A percentile compares a stretch with the other conserved stretches of the same genome.
These are phyloP conservation scores for Chalcis sispes DNA, from an alignment of 2,888 invertebrate genomes.

Conservation along the genomic window DNA sequence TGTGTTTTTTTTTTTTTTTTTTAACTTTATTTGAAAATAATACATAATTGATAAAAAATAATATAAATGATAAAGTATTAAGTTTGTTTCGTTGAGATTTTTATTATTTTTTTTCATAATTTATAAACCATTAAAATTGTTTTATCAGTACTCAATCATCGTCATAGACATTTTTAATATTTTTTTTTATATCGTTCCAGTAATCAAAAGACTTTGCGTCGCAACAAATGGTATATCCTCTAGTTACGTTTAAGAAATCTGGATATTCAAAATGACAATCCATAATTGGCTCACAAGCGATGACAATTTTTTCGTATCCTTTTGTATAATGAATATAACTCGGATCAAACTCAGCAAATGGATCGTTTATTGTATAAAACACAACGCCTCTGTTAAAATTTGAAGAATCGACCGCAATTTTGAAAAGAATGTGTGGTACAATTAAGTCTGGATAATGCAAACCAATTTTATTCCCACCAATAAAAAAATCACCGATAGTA, in stretches of 20 bases:
- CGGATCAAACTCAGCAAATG: not conserved
- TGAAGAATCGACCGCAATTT: not conserved
- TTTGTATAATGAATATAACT: too few species aligned
- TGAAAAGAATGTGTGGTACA: constrained; percentile 20
- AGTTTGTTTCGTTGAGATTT: too few species aligned
- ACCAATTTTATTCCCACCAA: not conserved
- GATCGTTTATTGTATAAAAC: constrained; percentile 34
- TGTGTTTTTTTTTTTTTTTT: too few species aligned
- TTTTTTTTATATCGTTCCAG: not conserved
- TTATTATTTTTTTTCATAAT: too few species aligned
- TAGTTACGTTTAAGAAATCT: not conserved
- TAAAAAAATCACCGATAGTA: not conserved
- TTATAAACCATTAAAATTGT: too few species aligned
- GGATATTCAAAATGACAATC: constrained; percentile 5
- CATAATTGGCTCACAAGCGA: not conserved
- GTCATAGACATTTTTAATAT: too few species aligned
- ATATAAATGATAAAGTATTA: too few species aligned
- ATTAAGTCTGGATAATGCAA: not conserved
- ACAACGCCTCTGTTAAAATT: constrained; percentile 3
- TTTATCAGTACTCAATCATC: too few species aligned
- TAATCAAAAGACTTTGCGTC: constrained; percentile 2
- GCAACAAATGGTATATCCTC: constrained; percentile 35
- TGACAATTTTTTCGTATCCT: not conserved
- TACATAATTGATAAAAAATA: too few species aligned
- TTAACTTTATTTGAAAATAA: too few species aligned